phyloP scores from a whole-genome alignment of 2,888 invertebrate genomes.

The Limnephilus marmoratus region DNA sequence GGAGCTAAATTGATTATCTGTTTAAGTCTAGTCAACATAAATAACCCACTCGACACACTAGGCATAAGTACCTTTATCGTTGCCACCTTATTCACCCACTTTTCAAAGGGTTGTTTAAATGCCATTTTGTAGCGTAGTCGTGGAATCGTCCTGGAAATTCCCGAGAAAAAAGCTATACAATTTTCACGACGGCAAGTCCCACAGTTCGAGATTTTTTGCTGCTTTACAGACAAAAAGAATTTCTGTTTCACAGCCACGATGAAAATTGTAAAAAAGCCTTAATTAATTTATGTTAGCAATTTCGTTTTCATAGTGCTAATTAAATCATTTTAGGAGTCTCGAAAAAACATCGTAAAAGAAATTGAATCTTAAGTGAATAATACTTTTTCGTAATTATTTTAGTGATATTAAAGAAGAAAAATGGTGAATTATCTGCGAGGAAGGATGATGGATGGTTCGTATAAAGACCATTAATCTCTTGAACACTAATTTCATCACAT shows the following conservation, averaged over 20 bases:
- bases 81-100: no score
- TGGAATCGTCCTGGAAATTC: no score
- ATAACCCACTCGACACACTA: no score
- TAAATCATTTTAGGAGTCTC: neutral
- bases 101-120: no score
- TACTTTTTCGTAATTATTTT: slow-evolving; percentile 29
- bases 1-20: no score
- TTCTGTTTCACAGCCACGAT: neutral
- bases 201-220: neutral
- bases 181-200: no score
- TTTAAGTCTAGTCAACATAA: no score
- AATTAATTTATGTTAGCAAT: neutral
- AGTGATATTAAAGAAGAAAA: neutral
- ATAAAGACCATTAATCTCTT: slow-evolving; percentile 41
- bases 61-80: no score
- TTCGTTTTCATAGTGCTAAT: neutral
- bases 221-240: neutral
- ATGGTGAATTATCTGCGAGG: slow-evolving; percentile 5
- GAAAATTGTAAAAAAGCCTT: neutral
- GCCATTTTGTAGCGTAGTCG: no score
- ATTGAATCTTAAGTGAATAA: slow-evolving; percentile 9
- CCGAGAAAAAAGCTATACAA: no score
- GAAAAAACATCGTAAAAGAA: slow-evolving; percentile 23
- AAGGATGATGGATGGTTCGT: slow-evolving; percentile 47
- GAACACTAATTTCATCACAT: slow-evolving; percentile 48